Evolutionary conservation across 2,797 vertebrate species (phyloP).

Genomic region (Eidolon dupreanum): DNA sequence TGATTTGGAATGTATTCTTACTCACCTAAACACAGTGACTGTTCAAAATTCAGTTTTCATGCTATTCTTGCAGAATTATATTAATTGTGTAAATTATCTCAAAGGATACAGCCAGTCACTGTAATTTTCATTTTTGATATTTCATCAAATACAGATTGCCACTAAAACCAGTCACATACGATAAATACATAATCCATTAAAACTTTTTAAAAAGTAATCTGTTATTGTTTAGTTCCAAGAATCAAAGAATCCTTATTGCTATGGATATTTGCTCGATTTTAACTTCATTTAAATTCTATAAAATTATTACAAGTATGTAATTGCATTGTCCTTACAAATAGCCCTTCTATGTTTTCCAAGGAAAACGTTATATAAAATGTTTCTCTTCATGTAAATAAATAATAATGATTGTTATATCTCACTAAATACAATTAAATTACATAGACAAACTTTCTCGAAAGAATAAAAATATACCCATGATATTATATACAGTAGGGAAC

Average conservation of each 20-base stretch:
- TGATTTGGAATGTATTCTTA: not conserved
- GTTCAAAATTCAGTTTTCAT: not conserved
- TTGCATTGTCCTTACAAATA: not conserved
- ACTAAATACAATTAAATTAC: not conserved
- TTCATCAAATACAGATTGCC: constrained; percentile 9
- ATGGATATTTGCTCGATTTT: not conserved
- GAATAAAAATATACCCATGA: not conserved
- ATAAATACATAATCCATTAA: not conserved
- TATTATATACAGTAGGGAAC: not conserved
- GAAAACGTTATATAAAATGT: not conserved
- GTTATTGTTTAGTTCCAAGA: not conserved
- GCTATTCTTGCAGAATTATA: not conserved
- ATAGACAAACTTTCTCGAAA: not conserved
- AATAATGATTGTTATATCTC: not conserved
- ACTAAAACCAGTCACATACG: constrained; percentile 18
- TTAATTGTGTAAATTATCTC: not conserved
- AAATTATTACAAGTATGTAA: not conserved
- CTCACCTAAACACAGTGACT: not conserved
- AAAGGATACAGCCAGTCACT: not conserved
- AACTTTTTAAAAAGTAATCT: constrained; percentile 1
- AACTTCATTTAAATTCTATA: not conserved
- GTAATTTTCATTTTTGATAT: constrained; percentile 55
- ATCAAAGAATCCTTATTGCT: constrained; percentile 17
- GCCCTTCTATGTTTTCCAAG: not conserved
- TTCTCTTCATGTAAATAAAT: not conserved